These are phyloP conservation scores for Tiphia femorata DNA, from an alignment of 2,888 invertebrate genomes.

Conservation along the genomic window DNA sequence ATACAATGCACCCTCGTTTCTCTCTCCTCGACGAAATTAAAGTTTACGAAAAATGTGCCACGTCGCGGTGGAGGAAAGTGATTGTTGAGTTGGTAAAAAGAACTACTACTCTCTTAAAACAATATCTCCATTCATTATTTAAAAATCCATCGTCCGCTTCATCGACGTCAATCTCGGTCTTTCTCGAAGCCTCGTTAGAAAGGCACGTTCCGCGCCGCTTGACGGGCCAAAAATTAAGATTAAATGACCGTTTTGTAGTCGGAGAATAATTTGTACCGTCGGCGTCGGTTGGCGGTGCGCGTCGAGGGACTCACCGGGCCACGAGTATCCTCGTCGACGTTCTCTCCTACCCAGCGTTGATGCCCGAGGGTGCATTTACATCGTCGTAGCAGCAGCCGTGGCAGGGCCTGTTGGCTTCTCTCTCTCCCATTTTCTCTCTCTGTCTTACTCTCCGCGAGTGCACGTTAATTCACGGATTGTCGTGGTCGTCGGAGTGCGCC, in stretches of 20 bases:
- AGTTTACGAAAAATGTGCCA: no score
- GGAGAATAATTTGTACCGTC: constrained; percentile 47
- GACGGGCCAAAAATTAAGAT: constrained; percentile 18
- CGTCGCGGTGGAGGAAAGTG: no score
- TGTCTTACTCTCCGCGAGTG: constrained; percentile 19
- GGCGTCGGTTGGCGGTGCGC: constrained; percentile 37
- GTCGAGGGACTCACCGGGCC: constrained; percentile 10
- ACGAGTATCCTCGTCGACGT: neutral
- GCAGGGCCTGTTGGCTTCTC: no score
- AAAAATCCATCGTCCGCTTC: no score
- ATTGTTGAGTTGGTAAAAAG: no score
- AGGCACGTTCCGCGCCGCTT: neutral
- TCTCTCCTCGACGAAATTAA: no score
- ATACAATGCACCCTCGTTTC: no score
- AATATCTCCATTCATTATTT: no score
- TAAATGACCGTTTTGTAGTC: constrained; percentile 29
- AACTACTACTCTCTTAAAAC: no score
- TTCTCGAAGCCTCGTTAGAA: constrained; percentile 3
- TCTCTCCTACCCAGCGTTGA: no score
- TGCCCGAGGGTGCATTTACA: constrained; percentile 42
- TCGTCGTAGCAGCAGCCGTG: constrained; percentile 22
- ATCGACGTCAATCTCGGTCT: no score
- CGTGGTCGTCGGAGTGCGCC: constrained; percentile 35
- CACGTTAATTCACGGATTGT: constrained; percentile 52
- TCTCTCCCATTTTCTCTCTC: no score